A percentile compares a stretch with the other conserved stretches of the same genome.
phyloP scores from a whole-genome alignment of 23 tunicate species.

The Pegea sp. region DNA sequence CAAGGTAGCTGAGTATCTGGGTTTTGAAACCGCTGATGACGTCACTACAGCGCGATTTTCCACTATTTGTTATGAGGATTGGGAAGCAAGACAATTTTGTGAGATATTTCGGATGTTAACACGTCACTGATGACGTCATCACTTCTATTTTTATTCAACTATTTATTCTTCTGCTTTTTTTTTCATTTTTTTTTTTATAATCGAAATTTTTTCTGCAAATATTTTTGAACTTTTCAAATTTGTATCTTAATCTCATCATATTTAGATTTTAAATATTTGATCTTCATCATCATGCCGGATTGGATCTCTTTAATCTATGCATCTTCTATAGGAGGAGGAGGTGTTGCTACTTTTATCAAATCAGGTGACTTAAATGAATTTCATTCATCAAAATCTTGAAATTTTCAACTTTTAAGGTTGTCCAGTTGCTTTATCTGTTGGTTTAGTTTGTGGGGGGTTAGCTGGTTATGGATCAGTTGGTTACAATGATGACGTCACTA shows the following conservation, averaged over 20 bases:
- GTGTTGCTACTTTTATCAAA: not conserved
- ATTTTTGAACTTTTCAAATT: no score
- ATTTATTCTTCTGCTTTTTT: no score
- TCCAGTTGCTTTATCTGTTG: not conserved
- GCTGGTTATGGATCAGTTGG: not conserved
- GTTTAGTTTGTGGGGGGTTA: not conserved
- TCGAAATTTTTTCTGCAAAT: no score
- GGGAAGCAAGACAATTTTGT: not conserved
- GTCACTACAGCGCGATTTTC: conserved; percentile 4
- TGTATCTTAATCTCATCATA: no score
- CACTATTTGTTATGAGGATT: not conserved
- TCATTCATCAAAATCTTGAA: not conserved
- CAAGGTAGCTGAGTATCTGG: conserved; percentile 44
- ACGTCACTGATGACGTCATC: no score
- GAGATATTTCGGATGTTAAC: no score
- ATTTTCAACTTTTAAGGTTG: not conserved
- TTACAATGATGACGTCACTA: not conserved
- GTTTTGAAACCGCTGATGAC: conserved; percentile 2
- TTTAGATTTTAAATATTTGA: no score
- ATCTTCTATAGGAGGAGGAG: not conserved
- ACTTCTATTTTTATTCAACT: no score
- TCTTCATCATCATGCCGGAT: no score
- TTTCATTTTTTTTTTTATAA: no score
- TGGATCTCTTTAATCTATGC: no score
- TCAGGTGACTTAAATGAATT: conserved; percentile 1